Percentiles rank a stretch among this genome's conserved stretches.
Evolutionary conservation across 2,797 vertebrate genomes (phyloP).

Genomic region (Setipinna tenuifilis): DNA sequence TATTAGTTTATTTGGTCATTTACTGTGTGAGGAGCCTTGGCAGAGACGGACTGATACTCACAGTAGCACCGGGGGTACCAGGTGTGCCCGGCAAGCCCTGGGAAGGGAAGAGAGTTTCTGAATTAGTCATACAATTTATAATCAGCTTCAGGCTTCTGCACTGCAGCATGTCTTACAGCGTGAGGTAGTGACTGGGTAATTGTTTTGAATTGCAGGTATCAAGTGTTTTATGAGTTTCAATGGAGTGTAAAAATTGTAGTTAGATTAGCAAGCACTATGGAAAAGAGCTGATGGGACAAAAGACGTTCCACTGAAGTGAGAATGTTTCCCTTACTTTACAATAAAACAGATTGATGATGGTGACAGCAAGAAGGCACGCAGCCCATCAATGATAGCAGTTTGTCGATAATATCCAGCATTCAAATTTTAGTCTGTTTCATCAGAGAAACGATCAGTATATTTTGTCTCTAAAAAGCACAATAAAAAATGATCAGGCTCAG

Average conservation of each 20-base stretch:
- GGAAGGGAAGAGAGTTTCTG: background rate
- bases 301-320: background rate
- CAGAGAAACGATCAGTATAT: too few species aligned
- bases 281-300: background rate
- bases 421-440: background rate
- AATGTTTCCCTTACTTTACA: background rate
- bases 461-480: background rate
- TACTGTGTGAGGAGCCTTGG: background rate
- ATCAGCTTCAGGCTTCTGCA: background rate
- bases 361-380: background rate
- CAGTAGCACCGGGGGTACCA: constrained; percentile 69
- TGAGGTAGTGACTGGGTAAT: background rate
- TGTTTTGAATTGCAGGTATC: background rate
- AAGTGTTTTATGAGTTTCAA: background rate
- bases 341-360: background rate
- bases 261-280: background rate
- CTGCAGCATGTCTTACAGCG: background rate
- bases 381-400: background rate
- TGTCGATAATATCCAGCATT: background rate
- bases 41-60: constrained; percentile 62
- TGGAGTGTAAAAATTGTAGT: background rate
- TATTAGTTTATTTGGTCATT: background rate
- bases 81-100: constrained; percentile 78
- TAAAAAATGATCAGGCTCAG: background rate
- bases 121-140: background rate